These are phyloP conservation scores for Aldrovandia affinis DNA, from an alignment of 2,797 vertebrate species.

Conservation along the genomic window DNA sequence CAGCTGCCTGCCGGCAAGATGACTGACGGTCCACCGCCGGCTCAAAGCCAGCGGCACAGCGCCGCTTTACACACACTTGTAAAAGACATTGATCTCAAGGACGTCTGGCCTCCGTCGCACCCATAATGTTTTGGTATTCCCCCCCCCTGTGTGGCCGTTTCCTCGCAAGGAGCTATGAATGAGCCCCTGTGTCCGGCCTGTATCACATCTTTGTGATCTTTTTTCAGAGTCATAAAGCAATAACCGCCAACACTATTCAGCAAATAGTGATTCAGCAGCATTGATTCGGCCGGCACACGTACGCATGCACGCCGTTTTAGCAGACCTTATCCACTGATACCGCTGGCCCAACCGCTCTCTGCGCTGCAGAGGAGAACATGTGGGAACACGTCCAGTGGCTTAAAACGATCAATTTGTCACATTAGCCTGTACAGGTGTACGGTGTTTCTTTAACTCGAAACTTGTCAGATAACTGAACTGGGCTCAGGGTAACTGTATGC, in stretches of 20 bases:
- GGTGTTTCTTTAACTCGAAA: too few species aligned
- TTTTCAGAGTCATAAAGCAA: constrained; percentile 4
- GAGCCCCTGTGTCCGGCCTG: constrained; percentile 12
- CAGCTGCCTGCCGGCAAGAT: constrained; percentile 50
- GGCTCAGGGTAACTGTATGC: not conserved
- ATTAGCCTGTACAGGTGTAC: too few species aligned
- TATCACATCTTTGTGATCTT: not conserved
- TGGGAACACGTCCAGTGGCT: not conserved
- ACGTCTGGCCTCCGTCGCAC: constrained; percentile 34
- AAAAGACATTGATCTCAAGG: constrained; percentile 64
- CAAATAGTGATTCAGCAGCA: not conserved
- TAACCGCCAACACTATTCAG: not conserved
- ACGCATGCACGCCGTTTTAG: not conserved
- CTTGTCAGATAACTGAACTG: too few species aligned
- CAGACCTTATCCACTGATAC: not conserved
- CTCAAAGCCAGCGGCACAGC: constrained; percentile 47
- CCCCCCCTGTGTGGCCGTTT: constrained; percentile 29
- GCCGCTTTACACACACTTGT: constrained; percentile 45
- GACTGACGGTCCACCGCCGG: constrained; percentile 53
- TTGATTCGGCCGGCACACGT: not conserved
- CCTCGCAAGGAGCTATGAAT: constrained; percentile 1
- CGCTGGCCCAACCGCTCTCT: not conserved
- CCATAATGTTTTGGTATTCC: constrained; percentile 42
- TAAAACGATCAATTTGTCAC: constrained; percentile 11
- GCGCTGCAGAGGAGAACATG: not conserved